Percentiles rank a stretch among this genome's conserved stretches.
Conservation (phyloP, 2,888 invertebrate genomes). For the Artemia sinica region DNA sequence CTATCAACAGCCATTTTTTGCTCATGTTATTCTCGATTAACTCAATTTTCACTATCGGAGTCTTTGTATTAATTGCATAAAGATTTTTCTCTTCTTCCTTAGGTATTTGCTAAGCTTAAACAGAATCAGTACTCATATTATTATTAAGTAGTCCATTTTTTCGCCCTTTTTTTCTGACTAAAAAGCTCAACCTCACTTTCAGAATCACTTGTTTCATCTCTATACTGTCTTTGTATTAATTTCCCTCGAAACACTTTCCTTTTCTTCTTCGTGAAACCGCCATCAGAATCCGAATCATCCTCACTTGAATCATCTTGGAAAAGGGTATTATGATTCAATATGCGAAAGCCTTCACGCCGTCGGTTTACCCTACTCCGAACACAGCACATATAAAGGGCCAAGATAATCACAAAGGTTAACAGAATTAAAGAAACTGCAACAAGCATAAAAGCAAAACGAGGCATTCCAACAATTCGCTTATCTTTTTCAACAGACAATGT, state of each 20-base stretch:
- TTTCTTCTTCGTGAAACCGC: not conserved
- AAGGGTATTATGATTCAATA: not conserved
- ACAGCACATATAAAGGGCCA: not conserved
- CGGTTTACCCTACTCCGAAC: not conserved
- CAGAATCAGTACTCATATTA: not conserved
- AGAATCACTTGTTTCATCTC: conserved; percentile 10
- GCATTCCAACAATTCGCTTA: not conserved
- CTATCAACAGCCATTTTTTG: too few relatives aligned
- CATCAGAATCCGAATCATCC: not conserved
- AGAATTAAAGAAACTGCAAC: conserved; percentile 2
- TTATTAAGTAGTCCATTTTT: conserved; percentile 9
- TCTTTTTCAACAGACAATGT: not conserved
- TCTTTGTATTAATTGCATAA: too few relatives aligned
- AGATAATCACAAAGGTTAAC: not conserved
- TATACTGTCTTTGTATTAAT: not conserved
- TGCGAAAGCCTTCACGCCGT: not conserved
- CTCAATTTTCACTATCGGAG: too few relatives aligned
- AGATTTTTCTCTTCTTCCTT: too few relatives aligned
- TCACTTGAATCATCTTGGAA: conserved; percentile 14
- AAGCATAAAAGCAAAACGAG: conserved; percentile 1
- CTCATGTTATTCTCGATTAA: too few relatives aligned
- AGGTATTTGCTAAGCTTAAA: too few relatives aligned
- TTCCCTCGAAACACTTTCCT: not conserved
- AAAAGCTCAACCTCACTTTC: conserved; percentile 8
- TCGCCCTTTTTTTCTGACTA: not conserved